Evolutionary conservation across 2,888 invertebrate species (phyloP).

Genomic region (Chrysolina americana): DNA sequence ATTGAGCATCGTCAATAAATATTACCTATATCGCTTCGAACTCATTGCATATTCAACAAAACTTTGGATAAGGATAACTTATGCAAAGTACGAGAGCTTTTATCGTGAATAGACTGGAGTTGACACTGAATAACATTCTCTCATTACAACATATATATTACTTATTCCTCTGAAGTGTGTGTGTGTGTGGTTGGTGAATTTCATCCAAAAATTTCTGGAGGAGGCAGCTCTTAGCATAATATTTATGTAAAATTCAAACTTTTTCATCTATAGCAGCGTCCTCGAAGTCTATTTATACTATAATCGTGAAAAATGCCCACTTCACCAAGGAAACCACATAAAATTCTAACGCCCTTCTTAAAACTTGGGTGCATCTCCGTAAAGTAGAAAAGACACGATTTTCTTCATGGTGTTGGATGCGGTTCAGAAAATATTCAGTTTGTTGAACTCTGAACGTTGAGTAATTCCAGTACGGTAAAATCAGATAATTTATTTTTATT

Average conservation of each 20-base stretch:
- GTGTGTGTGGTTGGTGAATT: conserved; percentile 2
- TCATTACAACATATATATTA: not conserved
- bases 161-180: not conserved
- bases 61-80: not conserved
- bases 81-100: not conserved
- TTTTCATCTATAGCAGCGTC: conserved; percentile 27
- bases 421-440: conserved; percentile 17
- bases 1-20: not conserved
- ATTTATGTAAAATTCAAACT: conserved; percentile 10
- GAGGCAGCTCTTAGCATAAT: conserved; percentile 9
- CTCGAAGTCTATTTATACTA: conserved; percentile 31
- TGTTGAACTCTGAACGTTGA: too few species aligned
- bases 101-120: not conserved
- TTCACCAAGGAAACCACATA: conserved; percentile 35
- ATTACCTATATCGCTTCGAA: not conserved
- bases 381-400: conserved; percentile 28
- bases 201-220: not conserved
- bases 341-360: conserved; percentile 39
- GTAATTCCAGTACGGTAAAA: too few species aligned
- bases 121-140: conserved; percentile 1
- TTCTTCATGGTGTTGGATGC: conserved; percentile 20
- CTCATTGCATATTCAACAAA: not conserved
- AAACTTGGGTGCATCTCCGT: conserved; percentile 40
- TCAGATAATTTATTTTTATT: too few species aligned
- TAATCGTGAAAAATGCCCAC: conserved; percentile 38